phyloP scores from a whole-genome alignment of 2,797 vertebrate species.

The Amphiprion clarkii region DNA sequence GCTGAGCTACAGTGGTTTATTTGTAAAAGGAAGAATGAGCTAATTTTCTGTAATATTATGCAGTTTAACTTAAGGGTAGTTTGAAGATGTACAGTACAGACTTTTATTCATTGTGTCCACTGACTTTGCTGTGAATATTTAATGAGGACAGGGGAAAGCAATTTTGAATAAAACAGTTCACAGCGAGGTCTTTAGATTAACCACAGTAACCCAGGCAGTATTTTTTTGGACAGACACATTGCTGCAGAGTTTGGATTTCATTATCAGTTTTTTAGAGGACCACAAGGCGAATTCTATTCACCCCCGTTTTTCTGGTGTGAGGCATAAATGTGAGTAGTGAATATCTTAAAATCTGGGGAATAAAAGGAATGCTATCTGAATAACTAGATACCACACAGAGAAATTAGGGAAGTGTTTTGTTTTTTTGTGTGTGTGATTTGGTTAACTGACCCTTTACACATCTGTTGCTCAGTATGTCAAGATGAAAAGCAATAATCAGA shows the following conservation, averaged over 20 bases:
- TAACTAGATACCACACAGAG: neutral
- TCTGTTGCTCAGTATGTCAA: neutral
- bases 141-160: constrained; percentile 8
- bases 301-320: constrained; percentile 32
- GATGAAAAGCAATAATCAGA: constrained; percentile 12
- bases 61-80: neutral
- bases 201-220: constrained; percentile 9
- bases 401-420: constrained; percentile 18
- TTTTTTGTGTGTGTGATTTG: neutral
- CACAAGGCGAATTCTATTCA: constrained; percentile 35
- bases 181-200: constrained; percentile 36
- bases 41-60: neutral
- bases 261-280: constrained; percentile 16
- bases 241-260: constrained; percentile 38
- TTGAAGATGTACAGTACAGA: neutral
- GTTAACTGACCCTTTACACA: constrained; percentile 23
- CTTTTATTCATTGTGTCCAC: constrained; percentile 22
- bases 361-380: constrained; percentile 18
- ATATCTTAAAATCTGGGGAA: constrained; percentile 33
- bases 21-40: neutral
- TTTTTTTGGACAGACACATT: constrained; percentile 18
- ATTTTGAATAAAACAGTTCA: constrained; percentile 46
- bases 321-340: constrained; percentile 19
- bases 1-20: neutral
- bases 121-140: constrained; percentile 19